Base-by-base conservation (phyloP, 2,113 vertebrate genomes). In the Marmota flaviventris region DNA sequence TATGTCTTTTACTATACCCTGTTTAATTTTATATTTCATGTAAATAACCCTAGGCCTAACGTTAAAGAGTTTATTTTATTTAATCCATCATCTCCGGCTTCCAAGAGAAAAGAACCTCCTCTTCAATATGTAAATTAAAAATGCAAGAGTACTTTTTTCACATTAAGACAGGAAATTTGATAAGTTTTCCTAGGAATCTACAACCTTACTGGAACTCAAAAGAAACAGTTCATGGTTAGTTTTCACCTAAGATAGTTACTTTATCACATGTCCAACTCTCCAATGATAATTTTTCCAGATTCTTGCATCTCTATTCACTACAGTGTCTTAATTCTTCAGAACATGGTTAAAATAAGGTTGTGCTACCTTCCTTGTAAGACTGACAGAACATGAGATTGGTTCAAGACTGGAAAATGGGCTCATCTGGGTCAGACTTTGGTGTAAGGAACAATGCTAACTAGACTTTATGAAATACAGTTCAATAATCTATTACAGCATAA, bases 41-140 rank as follows among this genome's bases (percentile, higher is more conserved):
- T 17, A 94, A 86, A 65, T 73, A 73, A 0, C 29, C 16, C n/a
- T 72, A 17, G 3, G 82, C 16, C 37, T 91, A 76, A 73, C 45
- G 73, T 51, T 94, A 12, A 75, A 70, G 34, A 24, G 67, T 91
- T 85, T 83, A 11, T 69, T 95, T 72, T 76, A 42, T 95, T 72
- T 76, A 42, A 75, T 61, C 58, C 13, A 39, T 58, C 32, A 67
- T 39, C 53, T 90, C 39, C 25, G 84, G 18, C 32, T 94, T 75
- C n/a, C 24, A 81, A 34, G 18, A 48, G 81, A 65, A 27, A 94
- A 61, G 4, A 53, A 67, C 1, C 25, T 12, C 9, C 1, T 3
- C n/a, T 83, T 69, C 73, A 75, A 78, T 25, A 65, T 29, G 45
- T 25, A 84, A 91, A 63, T 45, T 11, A 73, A 87, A 92, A 82